Evolutionary conservation across 2,113 vertebrate genomes (phyloP).

Genomic region (Clarias batrachus): DNA sequence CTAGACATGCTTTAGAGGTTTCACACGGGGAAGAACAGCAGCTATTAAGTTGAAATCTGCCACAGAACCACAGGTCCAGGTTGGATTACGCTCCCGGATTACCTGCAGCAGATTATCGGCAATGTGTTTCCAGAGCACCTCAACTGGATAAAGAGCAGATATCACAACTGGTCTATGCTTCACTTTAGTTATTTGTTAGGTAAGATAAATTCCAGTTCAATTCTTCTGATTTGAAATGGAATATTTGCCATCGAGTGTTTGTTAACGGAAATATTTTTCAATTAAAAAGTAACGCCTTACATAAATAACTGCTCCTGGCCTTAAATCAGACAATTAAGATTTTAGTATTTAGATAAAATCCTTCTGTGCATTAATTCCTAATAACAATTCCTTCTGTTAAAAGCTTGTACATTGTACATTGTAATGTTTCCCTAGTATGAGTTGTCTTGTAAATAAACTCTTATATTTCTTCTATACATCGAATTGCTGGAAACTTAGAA

Average conservation of each 20-base stretch:
- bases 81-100: neutral
- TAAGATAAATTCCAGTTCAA: slow-evolving; percentile 45
- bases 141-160: slow-evolving; percentile 48
- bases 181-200: slow-evolving; percentile 56
- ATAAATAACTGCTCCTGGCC: neutral
- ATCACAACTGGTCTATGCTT: slow-evolving; percentile 47
- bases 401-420: neutral
- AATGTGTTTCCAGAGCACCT: slow-evolving; percentile 50
- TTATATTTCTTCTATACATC: neutral
- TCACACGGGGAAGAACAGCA: neutral
- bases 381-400: neutral
- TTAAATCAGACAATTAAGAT: neutral
- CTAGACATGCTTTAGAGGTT: neutral
- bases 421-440: neutral
- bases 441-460: neutral
- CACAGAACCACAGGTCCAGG: slow-evolving; percentile 45
- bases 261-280: neutral
- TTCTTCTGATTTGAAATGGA: too few relatives aligned
- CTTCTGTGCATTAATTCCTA: neutral
- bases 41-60: neutral
- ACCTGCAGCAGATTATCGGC: slow-evolving; percentile 64
- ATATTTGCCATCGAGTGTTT: neutral
- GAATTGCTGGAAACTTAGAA: neutral
- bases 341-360: neutral
- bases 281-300: neutral